A percentile compares a stretch with the other conserved stretches of the same genome.
phyloP scores from a whole-genome alignment of 2,888 invertebrate species.

The Andrena trimmerana region DNA sequence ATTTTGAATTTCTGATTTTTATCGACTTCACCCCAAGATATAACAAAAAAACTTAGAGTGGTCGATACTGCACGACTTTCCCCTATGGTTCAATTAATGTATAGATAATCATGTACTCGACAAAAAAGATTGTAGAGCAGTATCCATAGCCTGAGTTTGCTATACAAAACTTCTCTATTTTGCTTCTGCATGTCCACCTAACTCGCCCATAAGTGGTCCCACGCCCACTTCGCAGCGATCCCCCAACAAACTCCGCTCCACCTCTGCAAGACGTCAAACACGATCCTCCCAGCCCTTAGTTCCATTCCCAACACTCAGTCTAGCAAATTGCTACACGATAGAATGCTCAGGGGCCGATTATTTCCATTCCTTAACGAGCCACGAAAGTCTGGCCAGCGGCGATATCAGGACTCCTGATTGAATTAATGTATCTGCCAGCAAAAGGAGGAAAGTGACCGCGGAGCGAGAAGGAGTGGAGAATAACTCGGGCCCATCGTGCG shows the following conservation, averaged over 20 bases:
- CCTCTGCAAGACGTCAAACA: neutral
- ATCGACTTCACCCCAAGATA: too few species aligned
- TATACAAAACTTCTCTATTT: too few species aligned
- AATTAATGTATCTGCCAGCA: conserved; percentile 43
- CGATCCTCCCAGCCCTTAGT: conserved; percentile 27
- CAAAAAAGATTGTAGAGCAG: too few species aligned
- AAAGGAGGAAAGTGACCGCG: neutral
- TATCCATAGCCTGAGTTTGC: too few species aligned
- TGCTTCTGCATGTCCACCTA: too few species aligned
- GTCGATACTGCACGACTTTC: too few species aligned
- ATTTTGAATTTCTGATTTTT: too few species aligned
- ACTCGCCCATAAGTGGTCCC: too few species aligned
- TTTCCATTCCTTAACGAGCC: conserved; percentile 47
- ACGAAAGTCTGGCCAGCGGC: conserved; percentile 25
- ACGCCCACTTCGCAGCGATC: neutral
- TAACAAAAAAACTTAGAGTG: too few species aligned
- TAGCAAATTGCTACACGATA: conserved; percentile 55
- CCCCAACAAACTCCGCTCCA: neutral
- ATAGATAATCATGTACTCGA: too few species aligned
- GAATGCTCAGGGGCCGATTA: conserved; percentile 30
- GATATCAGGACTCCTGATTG: conserved; percentile 38
- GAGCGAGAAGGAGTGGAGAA: conserved; percentile 24
- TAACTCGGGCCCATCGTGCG: neutral
- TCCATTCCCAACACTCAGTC: conserved; percentile 12
- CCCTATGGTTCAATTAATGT: too few species aligned